These are phyloP conservation scores for Apostichopus californicus DNA, from an alignment of 35 echinoderm and acorn worm species.

Conservation along the genomic window DNA sequence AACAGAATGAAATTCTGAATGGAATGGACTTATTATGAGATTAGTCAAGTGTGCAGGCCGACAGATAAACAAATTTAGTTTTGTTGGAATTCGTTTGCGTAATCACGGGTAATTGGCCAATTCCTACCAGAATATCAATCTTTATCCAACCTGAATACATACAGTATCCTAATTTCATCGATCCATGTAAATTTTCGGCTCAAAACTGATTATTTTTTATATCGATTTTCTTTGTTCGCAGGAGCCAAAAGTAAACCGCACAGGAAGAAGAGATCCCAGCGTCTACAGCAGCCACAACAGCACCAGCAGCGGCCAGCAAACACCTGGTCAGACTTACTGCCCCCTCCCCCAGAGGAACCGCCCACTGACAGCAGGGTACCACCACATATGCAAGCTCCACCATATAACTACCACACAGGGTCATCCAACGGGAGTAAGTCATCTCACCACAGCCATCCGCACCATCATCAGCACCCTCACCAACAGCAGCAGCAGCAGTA, in stretches of 20 bases:
- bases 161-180: not conserved
- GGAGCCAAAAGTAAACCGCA: slow-evolving; percentile 48
- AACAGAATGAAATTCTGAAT: no score
- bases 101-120: no score
- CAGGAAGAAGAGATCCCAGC: slow-evolving; percentile 27
- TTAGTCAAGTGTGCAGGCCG: no score
- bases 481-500: not conserved
- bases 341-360: slow-evolving; percentile 40
- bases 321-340: slow-evolving; percentile 54
- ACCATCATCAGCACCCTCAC: not conserved
- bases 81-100: no score
- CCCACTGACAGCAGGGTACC: not conserved
- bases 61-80: no score
- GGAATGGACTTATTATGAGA: no score
- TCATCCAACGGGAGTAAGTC: slow-evolving; percentile 47
- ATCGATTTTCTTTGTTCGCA: not conserved
- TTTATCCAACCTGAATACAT: no score
- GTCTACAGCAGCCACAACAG: slow-evolving; percentile 22
- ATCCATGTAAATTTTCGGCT: not conserved
- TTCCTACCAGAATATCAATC: no score
- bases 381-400: slow-evolving; percentile 27
- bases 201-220: not conserved
- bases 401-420: slow-evolving; percentile 51
- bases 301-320: slow-evolving; percentile 25
- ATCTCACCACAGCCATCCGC: slow-evolving; percentile 15